Conservation (phyloP, 1,140 invertebrate genomes). For the Eufriesea mexicana region DNA sequence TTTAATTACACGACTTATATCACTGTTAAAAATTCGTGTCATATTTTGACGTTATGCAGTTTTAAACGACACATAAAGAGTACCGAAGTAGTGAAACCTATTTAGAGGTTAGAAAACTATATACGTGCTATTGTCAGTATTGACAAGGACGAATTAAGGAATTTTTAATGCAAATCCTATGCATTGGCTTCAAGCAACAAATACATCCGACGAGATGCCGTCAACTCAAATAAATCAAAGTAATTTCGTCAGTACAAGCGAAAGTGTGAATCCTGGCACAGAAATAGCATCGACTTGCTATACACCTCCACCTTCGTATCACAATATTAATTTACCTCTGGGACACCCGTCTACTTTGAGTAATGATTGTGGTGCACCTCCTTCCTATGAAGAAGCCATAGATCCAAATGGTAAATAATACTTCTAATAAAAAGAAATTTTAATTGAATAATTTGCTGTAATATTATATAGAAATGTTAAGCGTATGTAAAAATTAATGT, state of each 20-base stretch:
- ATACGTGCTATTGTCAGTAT: constrained; percentile 20
- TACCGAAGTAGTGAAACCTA: neutral
- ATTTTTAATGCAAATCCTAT: constrained; percentile 55
- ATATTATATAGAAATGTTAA: too few relatives aligned
- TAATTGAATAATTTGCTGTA: too few relatives aligned
- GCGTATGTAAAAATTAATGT: too few relatives aligned
- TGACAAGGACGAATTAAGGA: neutral
- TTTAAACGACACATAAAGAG: neutral
- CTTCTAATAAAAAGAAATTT: too few relatives aligned
- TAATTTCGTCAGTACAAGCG: constrained; percentile 34
- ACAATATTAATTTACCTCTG: constrained; percentile 73
- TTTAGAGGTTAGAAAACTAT: constrained; percentile 41
- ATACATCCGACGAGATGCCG: constrained; percentile 62
- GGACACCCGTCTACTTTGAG: constrained; percentile 67
- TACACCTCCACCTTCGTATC: constrained; percentile 74
- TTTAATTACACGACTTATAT: neutral
- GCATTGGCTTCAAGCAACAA: constrained; percentile 61
- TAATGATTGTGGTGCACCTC: constrained; percentile 79
- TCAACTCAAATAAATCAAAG: constrained; percentile 59
- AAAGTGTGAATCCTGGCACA: constrained; percentile 62
- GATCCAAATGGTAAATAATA: constrained; percentile 83
- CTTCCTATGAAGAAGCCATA: constrained; percentile 84
- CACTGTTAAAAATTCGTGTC: neutral
- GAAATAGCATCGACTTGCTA: constrained; percentile 65
- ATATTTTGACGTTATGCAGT: neutral